A percentile compares a stretch with the other conserved stretches of the same genome.
Evolutionary conservation across 1,140 invertebrate species (phyloP).

Genomic region (Colletes latitarsis): DNA sequence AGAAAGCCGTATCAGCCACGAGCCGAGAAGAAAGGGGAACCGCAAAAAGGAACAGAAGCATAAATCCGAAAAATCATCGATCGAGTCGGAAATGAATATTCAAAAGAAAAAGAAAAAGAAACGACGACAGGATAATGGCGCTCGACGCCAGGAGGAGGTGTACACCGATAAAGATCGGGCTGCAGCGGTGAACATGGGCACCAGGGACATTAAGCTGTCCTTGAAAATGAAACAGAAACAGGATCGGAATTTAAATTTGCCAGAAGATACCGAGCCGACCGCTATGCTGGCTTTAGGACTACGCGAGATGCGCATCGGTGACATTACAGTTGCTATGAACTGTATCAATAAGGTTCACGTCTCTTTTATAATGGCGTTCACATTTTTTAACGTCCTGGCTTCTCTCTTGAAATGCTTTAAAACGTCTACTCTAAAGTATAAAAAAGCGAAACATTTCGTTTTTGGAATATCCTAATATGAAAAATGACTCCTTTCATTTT

Average conservation of each 20-base stretch:
- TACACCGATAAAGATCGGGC: slow-evolving; percentile 95
- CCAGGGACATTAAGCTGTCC: slow-evolving; percentile 91
- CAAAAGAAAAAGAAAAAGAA: slow-evolving; percentile 80
- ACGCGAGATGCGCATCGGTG: slow-evolving; percentile 88
- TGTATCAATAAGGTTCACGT: slow-evolving; percentile 89
- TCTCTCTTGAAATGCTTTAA: too few species aligned
- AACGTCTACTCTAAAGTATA: too few species aligned
- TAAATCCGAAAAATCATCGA: not conserved
- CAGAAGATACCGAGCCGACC: slow-evolving; percentile 89
- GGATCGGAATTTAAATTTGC: slow-evolving; percentile 88
- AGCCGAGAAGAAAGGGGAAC: not conserved
- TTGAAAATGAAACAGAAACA: slow-evolving; percentile 90
- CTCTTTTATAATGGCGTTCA: not conserved
- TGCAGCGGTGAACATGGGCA: slow-evolving; percentile 92
- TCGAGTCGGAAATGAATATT: slow-evolving; percentile 79
- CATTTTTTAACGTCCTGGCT: not conserved
- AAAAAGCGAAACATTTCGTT: too few species aligned
- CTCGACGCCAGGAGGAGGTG: slow-evolving; percentile 85
- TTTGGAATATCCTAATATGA: too few species aligned
- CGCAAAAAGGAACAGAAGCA: slow-evolving; percentile 20
- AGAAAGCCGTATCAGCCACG: not conserved
- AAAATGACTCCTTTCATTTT: too few species aligned
- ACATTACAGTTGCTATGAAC: slow-evolving; percentile 85
- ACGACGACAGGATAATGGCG: slow-evolving; percentile 72
- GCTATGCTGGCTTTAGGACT: slow-evolving; percentile 87